Conservation (phyloP, 2,888 invertebrate genomes). For the Helleia helle region DNA sequence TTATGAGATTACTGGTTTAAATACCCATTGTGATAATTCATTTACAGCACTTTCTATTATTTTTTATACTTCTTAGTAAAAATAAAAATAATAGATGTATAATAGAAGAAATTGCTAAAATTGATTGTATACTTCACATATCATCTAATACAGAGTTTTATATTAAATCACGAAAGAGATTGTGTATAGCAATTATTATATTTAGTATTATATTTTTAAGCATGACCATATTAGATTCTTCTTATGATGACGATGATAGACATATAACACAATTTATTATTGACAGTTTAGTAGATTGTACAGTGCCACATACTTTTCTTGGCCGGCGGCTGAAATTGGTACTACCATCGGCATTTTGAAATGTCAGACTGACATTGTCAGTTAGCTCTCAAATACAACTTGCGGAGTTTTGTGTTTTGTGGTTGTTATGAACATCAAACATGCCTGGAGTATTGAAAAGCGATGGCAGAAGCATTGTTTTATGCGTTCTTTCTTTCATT, state of each 20-base stretch:
- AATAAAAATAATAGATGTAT: slow-evolving; percentile 8
- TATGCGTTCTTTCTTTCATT: too few species aligned
- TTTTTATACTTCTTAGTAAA: slow-evolving; percentile 1
- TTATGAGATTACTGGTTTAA: slow-evolving; percentile 6
- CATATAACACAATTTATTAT: neutral
- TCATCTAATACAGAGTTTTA: slow-evolving; percentile 3
- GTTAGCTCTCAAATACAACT: too few species aligned
- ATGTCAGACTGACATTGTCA: too few species aligned
- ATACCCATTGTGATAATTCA: neutral
- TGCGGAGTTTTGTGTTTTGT: too few species aligned
- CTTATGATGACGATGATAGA: neutral
- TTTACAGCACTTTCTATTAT: slow-evolving; percentile 9
- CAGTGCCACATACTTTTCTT: too few species aligned
- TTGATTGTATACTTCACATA: slow-evolving; percentile 15
- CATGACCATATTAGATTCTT: neutral
- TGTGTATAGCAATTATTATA: slow-evolving; percentile 9
- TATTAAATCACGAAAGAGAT: slow-evolving; percentile 6
- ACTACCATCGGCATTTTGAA: too few species aligned
- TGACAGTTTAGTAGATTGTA: slow-evolving; percentile 11
- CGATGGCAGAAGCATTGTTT: too few species aligned
- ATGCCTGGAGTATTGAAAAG: too few species aligned
- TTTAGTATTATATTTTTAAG: neutral
- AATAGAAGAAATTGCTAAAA: slow-evolving; percentile 10
- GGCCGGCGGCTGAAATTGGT: too few species aligned
- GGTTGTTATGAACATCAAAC: too few species aligned